Evolutionary conservation across 2,888 invertebrate species (phyloP).

Genomic region (Sarcophaga rosellei): DNA sequence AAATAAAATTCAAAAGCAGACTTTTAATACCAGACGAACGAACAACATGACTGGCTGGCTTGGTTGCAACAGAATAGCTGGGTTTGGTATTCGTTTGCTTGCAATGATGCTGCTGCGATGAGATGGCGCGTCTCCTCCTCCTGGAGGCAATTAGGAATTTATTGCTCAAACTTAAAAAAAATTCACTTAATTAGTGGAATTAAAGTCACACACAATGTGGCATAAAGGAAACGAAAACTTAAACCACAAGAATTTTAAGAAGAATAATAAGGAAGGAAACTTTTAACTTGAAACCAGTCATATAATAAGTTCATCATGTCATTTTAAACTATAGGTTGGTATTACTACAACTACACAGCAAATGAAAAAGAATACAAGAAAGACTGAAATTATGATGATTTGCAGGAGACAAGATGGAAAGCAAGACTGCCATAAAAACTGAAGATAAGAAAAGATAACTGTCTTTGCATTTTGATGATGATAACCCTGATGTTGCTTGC

Average conservation of each 20-base stretch:
- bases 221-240: not conserved
- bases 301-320: constrained; percentile 65
- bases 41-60: not conserved
- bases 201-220: constrained; percentile 33
- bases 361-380: not conserved
- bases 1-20: not conserved
- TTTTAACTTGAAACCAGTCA: constrained; percentile 52
- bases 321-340: constrained; percentile 61
- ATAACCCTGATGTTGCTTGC: constrained; percentile 50
- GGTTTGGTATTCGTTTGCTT: constrained; percentile 33
- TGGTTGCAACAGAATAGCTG: constrained; percentile 10
- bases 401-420: not conserved
- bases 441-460: constrained; percentile 65
- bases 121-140: constrained; percentile 56
- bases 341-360: not conserved
- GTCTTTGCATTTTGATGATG: constrained; percentile 61
- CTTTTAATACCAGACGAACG: not conserved
- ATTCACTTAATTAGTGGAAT: constrained; percentile 68
- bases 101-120: constrained; percentile 33
- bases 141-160: constrained; percentile 68
- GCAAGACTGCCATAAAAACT: not conserved
- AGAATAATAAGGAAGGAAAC: constrained; percentile 22
- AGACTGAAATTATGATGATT: constrained; percentile 57
- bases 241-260: not conserved
- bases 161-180: constrained; percentile 67